Evolutionary conservation across 1,140 invertebrate genomes (phyloP).

Genomic region (Psix sp.): DNA sequence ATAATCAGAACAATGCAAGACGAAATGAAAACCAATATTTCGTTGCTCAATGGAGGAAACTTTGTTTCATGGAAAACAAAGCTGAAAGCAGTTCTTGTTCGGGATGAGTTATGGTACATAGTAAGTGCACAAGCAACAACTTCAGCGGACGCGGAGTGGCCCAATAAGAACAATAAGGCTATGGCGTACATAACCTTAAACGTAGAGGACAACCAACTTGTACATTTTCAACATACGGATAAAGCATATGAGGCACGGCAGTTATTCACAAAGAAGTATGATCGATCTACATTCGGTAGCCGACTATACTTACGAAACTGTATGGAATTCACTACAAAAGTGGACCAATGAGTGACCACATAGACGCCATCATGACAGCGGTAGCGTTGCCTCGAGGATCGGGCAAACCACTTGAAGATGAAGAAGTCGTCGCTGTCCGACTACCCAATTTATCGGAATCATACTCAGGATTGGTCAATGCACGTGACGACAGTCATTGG

Average conservation of each 20-base stretch:
- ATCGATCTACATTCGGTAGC: constrained; percentile 46
- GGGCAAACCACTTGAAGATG: constrained; percentile 51
- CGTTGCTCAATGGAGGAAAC: constrained; percentile 26
- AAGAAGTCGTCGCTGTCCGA: constrained; percentile 53
- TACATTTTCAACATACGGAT: constrained; percentile 19
- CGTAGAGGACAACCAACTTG: constrained; percentile 30
- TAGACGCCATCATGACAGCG: constrained; percentile 46
- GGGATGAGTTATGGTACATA: constrained; percentile 32
- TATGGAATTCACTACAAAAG: constrained; percentile 30
- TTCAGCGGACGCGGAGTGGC: constrained; percentile 7
- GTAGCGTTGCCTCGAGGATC: constrained; percentile 45
- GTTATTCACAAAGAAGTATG: constrained; percentile 22
- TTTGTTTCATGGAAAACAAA: constrained; percentile 39
- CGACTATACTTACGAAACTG: constrained; percentile 45
- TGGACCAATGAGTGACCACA: constrained; percentile 40
- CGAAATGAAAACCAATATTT: constrained; percentile 1
- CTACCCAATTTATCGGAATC: constrained; percentile 51
- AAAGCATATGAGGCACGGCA: constrained; percentile 27
- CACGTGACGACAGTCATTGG: constrained; percentile 54
- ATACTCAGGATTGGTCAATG: constrained; percentile 49
- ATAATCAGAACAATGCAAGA: constrained; percentile 4
- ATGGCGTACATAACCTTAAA: constrained; percentile 31
- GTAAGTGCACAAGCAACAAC: constrained; percentile 1
- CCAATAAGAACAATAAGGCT: constrained; percentile 38
- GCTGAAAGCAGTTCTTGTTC: constrained; percentile 13